Conservation (phyloP, 2,797 vertebrate genomes). For the Limnodromus scolopaceus region DNA sequence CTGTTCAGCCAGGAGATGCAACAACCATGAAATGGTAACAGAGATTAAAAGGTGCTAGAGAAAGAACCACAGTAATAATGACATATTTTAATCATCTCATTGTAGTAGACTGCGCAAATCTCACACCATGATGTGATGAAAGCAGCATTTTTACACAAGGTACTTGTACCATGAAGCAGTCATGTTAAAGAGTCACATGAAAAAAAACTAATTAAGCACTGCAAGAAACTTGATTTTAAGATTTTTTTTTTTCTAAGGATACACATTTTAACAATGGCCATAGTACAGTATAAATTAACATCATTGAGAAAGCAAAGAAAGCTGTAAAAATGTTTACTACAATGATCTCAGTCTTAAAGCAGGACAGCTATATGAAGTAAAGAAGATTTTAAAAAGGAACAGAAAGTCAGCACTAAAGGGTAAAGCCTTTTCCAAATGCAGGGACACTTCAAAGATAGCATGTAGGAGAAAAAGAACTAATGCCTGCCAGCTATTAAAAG, state of each 20-base stretch:
- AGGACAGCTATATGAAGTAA: background rate
- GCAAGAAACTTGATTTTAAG: background rate
- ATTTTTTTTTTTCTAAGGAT: background rate
- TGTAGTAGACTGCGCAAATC: background rate
- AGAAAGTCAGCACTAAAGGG: background rate
- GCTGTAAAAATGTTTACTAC: background rate
- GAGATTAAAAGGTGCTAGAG: background rate
- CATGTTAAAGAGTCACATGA: background rate
- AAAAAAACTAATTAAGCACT: background rate
- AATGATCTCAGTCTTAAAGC: background rate
- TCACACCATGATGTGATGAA: background rate
- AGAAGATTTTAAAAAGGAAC: background rate
- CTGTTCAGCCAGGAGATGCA: background rate
- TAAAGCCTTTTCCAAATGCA: background rate
- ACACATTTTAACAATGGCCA: background rate
- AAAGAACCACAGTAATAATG: background rate
- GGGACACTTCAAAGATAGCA: background rate
- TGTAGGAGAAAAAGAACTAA: background rate
- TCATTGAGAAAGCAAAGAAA: background rate
- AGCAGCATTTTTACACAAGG: background rate
- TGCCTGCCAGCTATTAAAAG: background rate
- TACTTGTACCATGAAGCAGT: background rate
- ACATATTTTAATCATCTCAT: background rate
- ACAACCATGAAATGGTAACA: background rate
- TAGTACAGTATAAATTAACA: background rate